Evolutionary conservation across 2,888 invertebrate species (phyloP).

Genomic region (Cordilura impudica): DNA sequence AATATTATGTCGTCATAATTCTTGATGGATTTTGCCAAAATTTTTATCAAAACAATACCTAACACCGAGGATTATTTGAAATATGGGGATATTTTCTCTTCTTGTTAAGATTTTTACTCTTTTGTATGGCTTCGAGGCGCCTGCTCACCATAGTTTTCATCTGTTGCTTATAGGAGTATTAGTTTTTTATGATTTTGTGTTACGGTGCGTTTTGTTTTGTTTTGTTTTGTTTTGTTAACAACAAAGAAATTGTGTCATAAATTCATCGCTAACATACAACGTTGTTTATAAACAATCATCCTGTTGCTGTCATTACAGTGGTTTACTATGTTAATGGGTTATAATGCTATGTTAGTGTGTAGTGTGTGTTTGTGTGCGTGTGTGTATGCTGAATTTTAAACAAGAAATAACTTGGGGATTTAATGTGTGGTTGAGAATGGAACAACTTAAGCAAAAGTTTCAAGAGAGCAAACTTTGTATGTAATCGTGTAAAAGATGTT

Average conservation of each 20-base stretch:
- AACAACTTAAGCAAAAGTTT: too few species aligned
- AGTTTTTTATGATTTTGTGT: neutral
- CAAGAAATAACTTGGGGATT: neutral
- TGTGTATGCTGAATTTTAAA: neutral
- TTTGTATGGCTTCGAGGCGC: constrained; percentile 6
- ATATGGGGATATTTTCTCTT: constrained; percentile 48
- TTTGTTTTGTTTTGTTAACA: constrained; percentile 8
- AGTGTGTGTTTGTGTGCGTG: neutral
- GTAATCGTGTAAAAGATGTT: too few species aligned
- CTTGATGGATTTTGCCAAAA: neutral
- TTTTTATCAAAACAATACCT: neutral
- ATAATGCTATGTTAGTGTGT: neutral
- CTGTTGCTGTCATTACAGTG: constrained; percentile 56
- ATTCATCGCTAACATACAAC: constrained; percentile 31
- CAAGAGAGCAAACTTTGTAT: neutral
- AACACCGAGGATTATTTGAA: neutral
- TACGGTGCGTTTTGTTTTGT: neutral
- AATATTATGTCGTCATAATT: constrained; percentile 29
- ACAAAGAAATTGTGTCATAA: constrained; percentile 33
- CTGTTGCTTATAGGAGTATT: constrained; percentile 48
- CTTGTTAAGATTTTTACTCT: neutral
- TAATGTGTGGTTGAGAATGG: neutral
- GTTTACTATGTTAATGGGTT: constrained; percentile 44
- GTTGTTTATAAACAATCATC: constrained; percentile 58
- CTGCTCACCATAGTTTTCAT: constrained; percentile 48